Conservation (phyloP, 2,113 vertebrate genomes). For the Pyrgilauda ruficollis region DNA sequence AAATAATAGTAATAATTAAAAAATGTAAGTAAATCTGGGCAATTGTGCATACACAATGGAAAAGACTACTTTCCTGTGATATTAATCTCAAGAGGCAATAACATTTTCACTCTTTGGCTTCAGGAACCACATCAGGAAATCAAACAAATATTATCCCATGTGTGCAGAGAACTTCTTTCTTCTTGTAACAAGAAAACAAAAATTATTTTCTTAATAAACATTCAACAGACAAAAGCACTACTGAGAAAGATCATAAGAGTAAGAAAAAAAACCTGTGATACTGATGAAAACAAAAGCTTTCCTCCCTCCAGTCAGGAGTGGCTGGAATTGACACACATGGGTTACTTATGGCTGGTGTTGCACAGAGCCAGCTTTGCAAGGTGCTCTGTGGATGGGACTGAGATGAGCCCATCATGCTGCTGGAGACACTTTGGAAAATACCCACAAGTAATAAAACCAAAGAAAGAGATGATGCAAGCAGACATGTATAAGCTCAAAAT, state of each 20-base stretch:
- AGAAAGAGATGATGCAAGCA: background rate
- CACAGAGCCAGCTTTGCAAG: background rate
- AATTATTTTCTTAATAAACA: conserved; percentile 55
- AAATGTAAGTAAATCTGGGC: background rate
- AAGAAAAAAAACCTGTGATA: background rate
- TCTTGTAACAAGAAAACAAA: conserved; percentile 8
- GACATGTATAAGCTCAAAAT: background rate
- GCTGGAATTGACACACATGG: background rate
- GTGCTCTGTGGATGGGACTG: background rate
- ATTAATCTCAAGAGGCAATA: background rate
- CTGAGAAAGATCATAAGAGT: background rate
- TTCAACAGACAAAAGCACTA: background rate
- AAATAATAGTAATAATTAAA: background rate
- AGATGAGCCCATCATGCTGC: background rate
- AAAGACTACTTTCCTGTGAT: background rate
- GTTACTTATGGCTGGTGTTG: background rate
- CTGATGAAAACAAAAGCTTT: background rate
- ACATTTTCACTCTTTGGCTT: conserved; percentile 17
- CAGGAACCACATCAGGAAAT: conserved; percentile 18
- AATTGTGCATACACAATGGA: background rate
- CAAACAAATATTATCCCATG: conserved; percentile 26
- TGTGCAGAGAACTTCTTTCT: background rate
- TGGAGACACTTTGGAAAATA: background rate
- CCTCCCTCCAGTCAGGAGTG: background rate
- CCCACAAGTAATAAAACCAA: background rate